A percentile compares a stretch with the other conserved stretches of the same genome.
Conservation (phyloP, 2,888 invertebrate species). For the Busseola fusca region DNA sequence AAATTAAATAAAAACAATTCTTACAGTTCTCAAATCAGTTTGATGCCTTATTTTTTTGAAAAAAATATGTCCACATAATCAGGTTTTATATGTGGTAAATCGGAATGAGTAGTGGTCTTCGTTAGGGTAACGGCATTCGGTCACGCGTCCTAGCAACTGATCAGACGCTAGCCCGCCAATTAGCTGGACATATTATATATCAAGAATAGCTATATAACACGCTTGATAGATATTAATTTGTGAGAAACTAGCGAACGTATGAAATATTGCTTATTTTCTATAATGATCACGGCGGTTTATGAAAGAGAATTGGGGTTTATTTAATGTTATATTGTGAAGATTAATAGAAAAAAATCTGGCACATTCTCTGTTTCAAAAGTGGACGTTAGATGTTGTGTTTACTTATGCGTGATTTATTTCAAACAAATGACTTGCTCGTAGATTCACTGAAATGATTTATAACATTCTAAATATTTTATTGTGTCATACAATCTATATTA, state of each 20-base stretch:
- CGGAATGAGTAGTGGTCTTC: conserved; percentile 72
- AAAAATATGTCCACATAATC: conserved; percentile 53
- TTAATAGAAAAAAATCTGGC: conserved; percentile 33
- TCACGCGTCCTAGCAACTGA: conserved; percentile 72
- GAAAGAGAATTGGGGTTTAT: conserved; percentile 26
- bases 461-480: conserved; percentile 23
- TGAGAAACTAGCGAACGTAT: conserved; percentile 27
- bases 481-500: conserved; percentile 6
- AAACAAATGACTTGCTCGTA: conserved; percentile 41
- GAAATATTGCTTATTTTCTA: conserved; percentile 30
- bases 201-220: conserved; percentile 33
- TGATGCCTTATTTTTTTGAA: conserved; percentile 35
- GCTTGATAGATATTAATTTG: conserved; percentile 40
- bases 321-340: conserved; percentile 24
- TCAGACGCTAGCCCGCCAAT: conserved; percentile 46
- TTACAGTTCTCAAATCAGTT: conserved; percentile 10
- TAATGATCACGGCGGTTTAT: conserved; percentile 32
- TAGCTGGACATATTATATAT: conserved; percentile 48
- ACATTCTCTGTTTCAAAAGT: conserved; percentile 33
- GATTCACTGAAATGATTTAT: conserved; percentile 29
- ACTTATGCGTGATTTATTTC: conserved; percentile 32
- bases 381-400: conserved; percentile 22
- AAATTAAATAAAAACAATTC: background rate
- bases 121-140: conserved; percentile 69
- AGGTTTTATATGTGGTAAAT: conserved; percentile 68